A percentile compares a stretch with the other conserved stretches of the same genome.
These are phyloP conservation scores for Tigriopus californicus DNA, from an alignment of 2,888 invertebrate genomes.

Conservation along the genomic window DNA sequence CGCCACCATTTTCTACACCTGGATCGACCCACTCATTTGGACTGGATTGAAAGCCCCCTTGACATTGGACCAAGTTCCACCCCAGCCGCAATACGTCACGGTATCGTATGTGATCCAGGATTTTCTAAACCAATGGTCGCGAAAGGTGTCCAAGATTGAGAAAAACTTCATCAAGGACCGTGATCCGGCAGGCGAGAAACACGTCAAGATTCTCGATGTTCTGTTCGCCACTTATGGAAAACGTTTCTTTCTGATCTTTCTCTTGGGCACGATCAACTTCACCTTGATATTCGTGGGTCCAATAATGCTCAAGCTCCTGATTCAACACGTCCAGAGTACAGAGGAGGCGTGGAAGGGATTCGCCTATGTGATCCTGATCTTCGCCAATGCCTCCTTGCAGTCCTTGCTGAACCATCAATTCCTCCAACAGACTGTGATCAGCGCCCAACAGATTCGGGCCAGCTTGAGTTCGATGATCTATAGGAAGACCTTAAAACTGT, in stretches of 20 bases:
- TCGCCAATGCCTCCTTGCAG: conserved; percentile 53
- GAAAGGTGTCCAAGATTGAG: no score
- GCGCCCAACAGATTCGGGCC: conserved; percentile 73
- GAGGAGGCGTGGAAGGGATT: conserved; percentile 58
- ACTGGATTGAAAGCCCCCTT: conserved; percentile 66
- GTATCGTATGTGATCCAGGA: no score
- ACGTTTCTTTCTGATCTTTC: no score
- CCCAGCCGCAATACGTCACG: neutral
- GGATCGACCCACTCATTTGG: conserved; percentile 73
- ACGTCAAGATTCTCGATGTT: no score
- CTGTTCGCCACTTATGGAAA: no score
- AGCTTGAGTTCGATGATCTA: conserved; percentile 76
- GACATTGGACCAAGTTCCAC: conserved; percentile 23
- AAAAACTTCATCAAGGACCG: no score
- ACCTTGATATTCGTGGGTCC: conserved; percentile 13
- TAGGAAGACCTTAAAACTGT: conserved; percentile 36
- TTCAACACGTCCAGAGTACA: neutral
- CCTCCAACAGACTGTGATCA: conserved; percentile 72
- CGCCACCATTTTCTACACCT: conserved; percentile 49
- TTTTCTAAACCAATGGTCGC: no score
- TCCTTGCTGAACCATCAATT: conserved; percentile 72
- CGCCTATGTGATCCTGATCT: conserved; percentile 52
- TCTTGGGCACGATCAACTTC: conserved; percentile 12
- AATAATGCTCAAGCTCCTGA: conserved; percentile 8
- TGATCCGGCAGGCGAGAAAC: no score